Base-by-base conservation (phyloP, 2,888 invertebrate genomes). In the Agrilus mali region DNA sequence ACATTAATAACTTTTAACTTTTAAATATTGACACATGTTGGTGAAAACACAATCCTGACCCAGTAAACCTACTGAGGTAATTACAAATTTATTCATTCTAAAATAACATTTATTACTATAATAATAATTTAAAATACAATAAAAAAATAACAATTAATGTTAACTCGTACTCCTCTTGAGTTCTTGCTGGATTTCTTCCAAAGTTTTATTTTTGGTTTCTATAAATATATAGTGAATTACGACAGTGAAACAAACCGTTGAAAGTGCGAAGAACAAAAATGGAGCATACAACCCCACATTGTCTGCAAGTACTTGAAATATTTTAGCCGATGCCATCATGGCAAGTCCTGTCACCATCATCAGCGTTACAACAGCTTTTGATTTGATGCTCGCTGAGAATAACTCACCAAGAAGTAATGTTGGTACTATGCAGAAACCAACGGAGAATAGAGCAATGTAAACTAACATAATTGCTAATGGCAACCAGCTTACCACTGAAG, bases 181-280 rank as follows among this genome's bases (percentile, higher is more conserved):
- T 39, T 44, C 32, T 20, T 50, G 45, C 44, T 54, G 51, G 22
- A 53, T 53, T 41, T 54, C 52, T 34, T 50, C 49, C 27, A 54
- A 39, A 13, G 50, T 46, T 40, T 49, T 47, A 1, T 49, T 50
- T 36, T 52, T 53, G 2, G 54, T 54, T 47, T 54, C 53, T 6
- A 50, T 51, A 33, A 46, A 49, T 33, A 43, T 45, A 22, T 51
- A 54, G 7, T 48, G 12, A 10, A 43, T 43, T 15, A 46, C 41
- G 5, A 47, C 3, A 16, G 46, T 33, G 33, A 47, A 45, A 27
- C 44, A 50, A 10, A 27, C 4, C 10, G 27, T 27, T 5, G 10
- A 10, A 17, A 40, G 16, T 8, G 40, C 15, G 41, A 50, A 46
- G 16, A 42, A 40, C 39, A 40, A 31, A 33, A 46, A 50, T 5